These are phyloP conservation scores for Caradrina clavipalpis DNA, from an alignment of 2,888 invertebrate species.

Conservation along the genomic window DNA sequence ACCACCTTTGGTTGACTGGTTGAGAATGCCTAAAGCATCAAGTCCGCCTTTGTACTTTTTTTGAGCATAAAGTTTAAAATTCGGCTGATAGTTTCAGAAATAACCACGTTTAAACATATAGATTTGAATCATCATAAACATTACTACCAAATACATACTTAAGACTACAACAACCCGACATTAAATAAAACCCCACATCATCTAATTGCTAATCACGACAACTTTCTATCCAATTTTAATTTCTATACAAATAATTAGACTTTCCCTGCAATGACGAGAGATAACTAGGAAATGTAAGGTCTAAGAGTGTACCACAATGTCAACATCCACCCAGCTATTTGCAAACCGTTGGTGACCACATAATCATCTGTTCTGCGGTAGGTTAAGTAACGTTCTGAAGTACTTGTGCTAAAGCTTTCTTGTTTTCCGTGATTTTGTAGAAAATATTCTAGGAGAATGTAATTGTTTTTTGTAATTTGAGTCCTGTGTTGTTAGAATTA, in stretches of 20 bases:
- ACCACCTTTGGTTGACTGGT: too few species aligned
- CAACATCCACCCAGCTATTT: slow-evolving; percentile 66
- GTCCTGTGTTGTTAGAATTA: too few species aligned
- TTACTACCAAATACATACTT: background rate
- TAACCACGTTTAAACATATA: too few species aligned
- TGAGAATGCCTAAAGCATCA: too few species aligned
- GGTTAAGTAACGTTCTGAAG: slow-evolving; percentile 50
- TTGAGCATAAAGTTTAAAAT: too few species aligned
- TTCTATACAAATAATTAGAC: slow-evolving; percentile 53
- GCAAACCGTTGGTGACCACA: slow-evolving; percentile 66
- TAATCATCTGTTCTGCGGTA: slow-evolving; percentile 64
- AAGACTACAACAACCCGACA: background rate
- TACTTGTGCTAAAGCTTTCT: slow-evolving; percentile 55
- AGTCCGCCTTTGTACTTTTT: too few species aligned
- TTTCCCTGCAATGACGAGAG: slow-evolving; percentile 52
- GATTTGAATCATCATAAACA: too few species aligned
- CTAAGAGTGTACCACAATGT: slow-evolving; percentile 66
- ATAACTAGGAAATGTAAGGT: slow-evolving; percentile 59
- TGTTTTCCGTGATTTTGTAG: slow-evolving; percentile 52
- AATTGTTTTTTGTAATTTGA: too few species aligned
- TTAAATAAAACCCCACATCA: slow-evolving; percentile 4
- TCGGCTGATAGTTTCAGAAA: too few species aligned
- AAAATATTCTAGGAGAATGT: slow-evolving; percentile 20
- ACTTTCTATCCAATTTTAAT: slow-evolving; percentile 33
- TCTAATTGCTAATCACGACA: slow-evolving; percentile 26